Percentiles rank a stretch among this genome's conserved stretches.
phyloP scores from a whole-genome alignment of 2,888 invertebrate species.

The Exephanes ischioxanthus region DNA sequence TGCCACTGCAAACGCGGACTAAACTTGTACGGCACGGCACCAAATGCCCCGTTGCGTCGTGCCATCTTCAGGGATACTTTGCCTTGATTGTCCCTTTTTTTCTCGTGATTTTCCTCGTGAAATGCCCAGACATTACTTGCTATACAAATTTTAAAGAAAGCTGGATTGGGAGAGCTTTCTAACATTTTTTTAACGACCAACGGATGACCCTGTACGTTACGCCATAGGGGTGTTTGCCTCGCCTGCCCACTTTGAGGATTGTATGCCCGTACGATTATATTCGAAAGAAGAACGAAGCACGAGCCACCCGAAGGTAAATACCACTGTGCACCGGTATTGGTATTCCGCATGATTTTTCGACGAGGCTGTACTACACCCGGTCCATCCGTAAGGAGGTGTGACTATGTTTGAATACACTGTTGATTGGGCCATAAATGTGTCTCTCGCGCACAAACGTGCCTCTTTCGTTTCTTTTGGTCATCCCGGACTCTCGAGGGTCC shows the following conservation, averaged over 20 bases:
- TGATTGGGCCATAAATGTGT: slow-evolving; percentile 85
- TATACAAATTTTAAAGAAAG: slow-evolving; percentile 22
- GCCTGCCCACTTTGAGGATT: slow-evolving; percentile 54
- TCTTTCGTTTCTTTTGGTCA: slow-evolving; percentile 68
- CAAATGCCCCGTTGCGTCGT: background rate
- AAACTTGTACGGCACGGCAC: background rate
- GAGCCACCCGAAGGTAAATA: slow-evolving; percentile 39
- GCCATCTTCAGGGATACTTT: slow-evolving; percentile 27
- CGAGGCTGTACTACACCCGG: slow-evolving; percentile 59
- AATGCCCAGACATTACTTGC: background rate
- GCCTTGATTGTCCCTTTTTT: slow-evolving; percentile 36
- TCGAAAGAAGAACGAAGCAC: slow-evolving; percentile 49
- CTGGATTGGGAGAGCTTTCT: slow-evolving; percentile 23
- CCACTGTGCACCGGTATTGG: slow-evolving; percentile 27
- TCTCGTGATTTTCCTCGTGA: background rate
- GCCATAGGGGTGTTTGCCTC: background rate
- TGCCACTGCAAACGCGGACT: slow-evolving; percentile 70
- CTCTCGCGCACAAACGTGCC: slow-evolving; percentile 80
- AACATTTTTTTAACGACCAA: slow-evolving; percentile 59
- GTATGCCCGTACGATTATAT: slow-evolving; percentile 44
- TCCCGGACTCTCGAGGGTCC: slow-evolving; percentile 64
- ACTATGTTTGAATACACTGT: slow-evolving; percentile 84
- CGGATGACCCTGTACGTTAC: slow-evolving; percentile 33
- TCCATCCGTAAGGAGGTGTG: slow-evolving; percentile 79
- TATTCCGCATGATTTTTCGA: slow-evolving; percentile 69